Base-by-base conservation (phyloP, 1,140 invertebrate species). In the Thaumetopoea pityocampa region DNA sequence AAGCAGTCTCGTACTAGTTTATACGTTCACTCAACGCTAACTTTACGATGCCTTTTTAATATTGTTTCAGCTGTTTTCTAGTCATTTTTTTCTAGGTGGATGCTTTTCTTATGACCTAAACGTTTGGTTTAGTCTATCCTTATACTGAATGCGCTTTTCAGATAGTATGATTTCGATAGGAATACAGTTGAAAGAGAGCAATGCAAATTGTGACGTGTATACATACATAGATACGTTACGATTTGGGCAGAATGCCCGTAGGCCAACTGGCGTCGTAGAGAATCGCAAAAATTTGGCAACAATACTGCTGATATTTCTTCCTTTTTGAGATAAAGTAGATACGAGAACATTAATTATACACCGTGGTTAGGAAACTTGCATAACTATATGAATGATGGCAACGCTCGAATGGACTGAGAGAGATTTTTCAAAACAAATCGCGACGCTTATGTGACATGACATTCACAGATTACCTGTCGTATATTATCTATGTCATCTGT, bases 21-120 rank as follows among this genome's bases (percentile, higher is more conserved):
- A 54, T 60, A 56, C 51, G 67, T 67, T 58, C 49, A 49, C 46
- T 47, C 28, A 19, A 29, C 48, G 51, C 43, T 47, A 48, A 54
- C 43, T 70, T 72, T 72, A 76, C 60, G 60, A 70, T 51, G 60
- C 51, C 37, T 44, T 66, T 64, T 56, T 67, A 67, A 51, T 67
- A 43, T 42, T 63, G 56, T 54, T 57, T 37, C 45, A 63, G 62
- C 38, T 57, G 52, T 37, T 62, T 50, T 53, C 45, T 33, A 18
- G 43, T 53, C 55, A 43, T 38, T 50, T 65, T 60, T 62, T 61
- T 64, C 51, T 34, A 51, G 52, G 59, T 60, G 50, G 51, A 61
- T 46, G 51, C 40, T 20, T 27, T 49, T 61, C 66, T 66, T 65
- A 67, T 59, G 53, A 37, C 48, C 12, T 26, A 26, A 48, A 58